These are phyloP conservation scores for Acropternis orthonyx DNA, from an alignment of 2,797 vertebrate genomes.

Conservation along the genomic window DNA sequence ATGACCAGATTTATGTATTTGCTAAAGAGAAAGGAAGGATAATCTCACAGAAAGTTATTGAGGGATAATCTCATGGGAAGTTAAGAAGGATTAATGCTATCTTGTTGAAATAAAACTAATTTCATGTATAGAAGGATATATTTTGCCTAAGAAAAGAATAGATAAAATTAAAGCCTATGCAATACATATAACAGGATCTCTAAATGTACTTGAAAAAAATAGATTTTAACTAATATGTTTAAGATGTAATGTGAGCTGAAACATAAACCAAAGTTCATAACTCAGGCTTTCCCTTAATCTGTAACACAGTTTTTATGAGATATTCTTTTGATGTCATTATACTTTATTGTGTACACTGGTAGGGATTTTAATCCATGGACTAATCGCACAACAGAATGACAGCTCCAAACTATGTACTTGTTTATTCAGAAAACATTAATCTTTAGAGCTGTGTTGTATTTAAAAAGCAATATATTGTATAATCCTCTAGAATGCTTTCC, in stretches of 20 bases:
- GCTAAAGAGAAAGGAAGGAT: neutral
- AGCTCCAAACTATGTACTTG: neutral
- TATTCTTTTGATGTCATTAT: neutral
- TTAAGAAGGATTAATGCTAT: constrained; percentile 28
- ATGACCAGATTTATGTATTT: neutral
- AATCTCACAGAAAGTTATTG: neutral
- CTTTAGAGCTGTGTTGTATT: neutral
- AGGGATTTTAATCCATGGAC: constrained; percentile 7
- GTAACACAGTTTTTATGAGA: neutral
- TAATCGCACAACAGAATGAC: neutral
- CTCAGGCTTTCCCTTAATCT: neutral
- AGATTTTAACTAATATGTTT: neutral
- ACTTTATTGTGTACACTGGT: neutral
- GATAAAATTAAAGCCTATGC: neutral
- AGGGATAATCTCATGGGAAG: neutral
- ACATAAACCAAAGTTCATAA: neutral
- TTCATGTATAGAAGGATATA: neutral
- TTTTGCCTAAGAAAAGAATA: neutral
- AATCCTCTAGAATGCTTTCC: neutral
- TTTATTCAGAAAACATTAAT: neutral
- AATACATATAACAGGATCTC: neutral
- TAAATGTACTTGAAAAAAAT: neutral
- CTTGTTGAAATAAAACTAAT: neutral
- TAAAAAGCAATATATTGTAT: neutral
- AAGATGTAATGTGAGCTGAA: neutral